A percentile compares a stretch with the other conserved stretches of the same genome.
These are phyloP conservation scores for Saturnia pavonia DNA, from an alignment of 2,888 invertebrate species.

Conservation along the genomic window DNA sequence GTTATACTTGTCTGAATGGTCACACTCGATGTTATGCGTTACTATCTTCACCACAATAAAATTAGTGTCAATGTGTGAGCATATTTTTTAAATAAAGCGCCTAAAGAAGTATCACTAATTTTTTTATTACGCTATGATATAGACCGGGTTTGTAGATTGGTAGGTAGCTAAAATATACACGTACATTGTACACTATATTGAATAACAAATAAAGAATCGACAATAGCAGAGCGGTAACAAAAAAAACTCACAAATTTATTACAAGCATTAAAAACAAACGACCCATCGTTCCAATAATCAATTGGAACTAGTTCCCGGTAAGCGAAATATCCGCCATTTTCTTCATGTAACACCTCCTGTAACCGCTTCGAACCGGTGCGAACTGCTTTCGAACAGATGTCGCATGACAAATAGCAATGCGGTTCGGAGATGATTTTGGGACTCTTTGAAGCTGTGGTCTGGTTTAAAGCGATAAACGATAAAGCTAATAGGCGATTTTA, in stretches of 20 bases:
- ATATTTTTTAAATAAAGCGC: too few species aligned
- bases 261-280: conserved; percentile 52
- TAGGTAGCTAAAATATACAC: background rate
- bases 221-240: background rate
- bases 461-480: background rate
- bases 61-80: too few species aligned
- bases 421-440: conserved; percentile 65
- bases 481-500: background rate
- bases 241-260: conserved; percentile 24
- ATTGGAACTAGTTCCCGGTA: conserved; percentile 38
- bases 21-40: too few species aligned
- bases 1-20: too few species aligned
- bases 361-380: conserved; percentile 53
- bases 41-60: too few species aligned
- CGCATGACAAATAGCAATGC: conserved; percentile 66
- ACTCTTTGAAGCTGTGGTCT: conserved; percentile 15
- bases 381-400: conserved; percentile 61
- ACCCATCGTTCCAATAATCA: conserved; percentile 33
- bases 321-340: conserved; percentile 25
- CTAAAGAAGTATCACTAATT: too few species aligned
- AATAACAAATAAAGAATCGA: background rate
- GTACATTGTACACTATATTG: background rate
- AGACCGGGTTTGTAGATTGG: too few species aligned
- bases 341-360: conserved; percentile 44
- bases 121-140: too few species aligned